Conservation (phyloP, 2,113 vertebrate species). For the Pelvicachromis taeniatus region DNA sequence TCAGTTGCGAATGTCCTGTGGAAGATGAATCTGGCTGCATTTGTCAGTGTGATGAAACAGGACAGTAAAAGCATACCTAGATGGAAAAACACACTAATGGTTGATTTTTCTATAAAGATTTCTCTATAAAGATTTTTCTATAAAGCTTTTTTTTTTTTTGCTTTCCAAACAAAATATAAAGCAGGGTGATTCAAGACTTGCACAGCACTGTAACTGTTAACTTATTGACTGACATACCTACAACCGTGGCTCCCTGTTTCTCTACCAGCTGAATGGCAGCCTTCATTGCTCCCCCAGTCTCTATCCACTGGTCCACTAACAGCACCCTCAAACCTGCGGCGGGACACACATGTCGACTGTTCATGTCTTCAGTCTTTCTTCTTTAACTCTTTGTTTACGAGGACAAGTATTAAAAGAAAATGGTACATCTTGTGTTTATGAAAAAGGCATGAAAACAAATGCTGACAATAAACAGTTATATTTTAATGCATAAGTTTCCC, state of each 20-base stretch:
- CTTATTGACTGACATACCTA: slow-evolving; percentile 65
- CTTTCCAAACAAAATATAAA: background rate
- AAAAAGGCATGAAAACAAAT: background rate
- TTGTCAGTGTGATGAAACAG: background rate
- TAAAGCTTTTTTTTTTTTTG: fast-evolving
- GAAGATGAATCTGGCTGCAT: background rate
- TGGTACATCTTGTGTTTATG: background rate
- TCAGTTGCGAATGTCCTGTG: background rate
- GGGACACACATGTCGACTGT: background rate
- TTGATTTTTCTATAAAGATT: background rate
- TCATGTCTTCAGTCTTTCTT: background rate
- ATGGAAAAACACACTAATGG: background rate
- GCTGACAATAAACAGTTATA: background rate
- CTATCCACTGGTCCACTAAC: slow-evolving; percentile 87
- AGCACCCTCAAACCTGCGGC: slow-evolving; percentile 76
- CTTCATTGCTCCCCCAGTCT: slow-evolving; percentile 85
- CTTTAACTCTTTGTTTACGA: background rate
- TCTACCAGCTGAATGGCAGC: slow-evolving; percentile 83
- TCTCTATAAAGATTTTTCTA: too few relatives aligned
- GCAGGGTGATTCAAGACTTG: background rate
- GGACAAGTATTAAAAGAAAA: background rate
- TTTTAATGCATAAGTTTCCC: background rate
- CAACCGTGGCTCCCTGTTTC: slow-evolving; percentile 73
- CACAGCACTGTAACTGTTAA: background rate
- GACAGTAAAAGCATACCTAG: background rate